These are phyloP conservation scores for Pelobates fuscus DNA, from an alignment of 2,113 vertebrate species.

Conservation along the genomic window DNA sequence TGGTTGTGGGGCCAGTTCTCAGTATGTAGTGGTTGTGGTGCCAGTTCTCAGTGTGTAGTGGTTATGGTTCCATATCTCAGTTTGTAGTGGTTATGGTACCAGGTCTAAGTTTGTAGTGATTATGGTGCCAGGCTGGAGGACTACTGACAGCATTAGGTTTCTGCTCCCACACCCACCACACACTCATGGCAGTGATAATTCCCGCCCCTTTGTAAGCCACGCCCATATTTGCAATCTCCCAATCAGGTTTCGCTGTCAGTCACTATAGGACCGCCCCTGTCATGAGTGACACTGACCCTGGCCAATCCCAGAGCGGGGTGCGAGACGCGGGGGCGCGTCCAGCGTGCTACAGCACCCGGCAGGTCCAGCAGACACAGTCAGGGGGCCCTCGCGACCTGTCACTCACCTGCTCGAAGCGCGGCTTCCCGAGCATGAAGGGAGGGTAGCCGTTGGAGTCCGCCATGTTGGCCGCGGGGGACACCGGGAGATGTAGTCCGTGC, in stretches of 20 bases:
- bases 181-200: not conserved
- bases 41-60: too few species aligned
- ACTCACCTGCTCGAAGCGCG: slow-evolving; percentile 86
- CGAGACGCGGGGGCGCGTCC: slow-evolving; percentile 17
- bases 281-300: not conserved
- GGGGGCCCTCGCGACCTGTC: not conserved
- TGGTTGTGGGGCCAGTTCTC: too few species aligned
- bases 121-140: too few species aligned
- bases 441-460: slow-evolving; percentile 77
- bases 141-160: too few species aligned
- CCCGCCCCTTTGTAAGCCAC: slow-evolving; percentile 9
- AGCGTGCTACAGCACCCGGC: slow-evolving; percentile 29
- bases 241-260: not conserved
- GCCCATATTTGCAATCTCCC: not conserved
- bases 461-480: slow-evolving; percentile 43
- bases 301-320: slow-evolving; percentile 2
- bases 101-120: too few species aligned
- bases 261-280: not conserved
- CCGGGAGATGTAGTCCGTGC: slow-evolving; percentile 26
- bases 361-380: not conserved
- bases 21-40: too few species aligned
- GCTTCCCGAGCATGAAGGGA: slow-evolving; percentile 77
- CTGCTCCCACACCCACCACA: too few species aligned
- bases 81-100: too few species aligned
- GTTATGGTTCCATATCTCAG: too few species aligned